Evolutionary conservation across 2,797 vertebrate species (phyloP), one percentile per base, ranked within the genome.

Genomic region (Helicolenus hilgendorfi): DNA sequence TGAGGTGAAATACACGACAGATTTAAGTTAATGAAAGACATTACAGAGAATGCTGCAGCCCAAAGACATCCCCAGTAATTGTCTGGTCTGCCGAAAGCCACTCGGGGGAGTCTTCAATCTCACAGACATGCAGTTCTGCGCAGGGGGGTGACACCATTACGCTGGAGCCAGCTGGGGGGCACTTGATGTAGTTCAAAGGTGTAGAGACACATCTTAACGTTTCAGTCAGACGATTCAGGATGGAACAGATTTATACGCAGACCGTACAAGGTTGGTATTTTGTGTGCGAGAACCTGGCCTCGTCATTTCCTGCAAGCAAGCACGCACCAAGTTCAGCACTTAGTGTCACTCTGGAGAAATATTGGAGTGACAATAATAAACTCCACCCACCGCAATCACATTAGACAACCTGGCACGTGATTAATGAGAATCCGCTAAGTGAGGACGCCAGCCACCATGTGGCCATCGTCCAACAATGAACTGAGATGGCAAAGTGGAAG

Each of bases 51-150:
- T 11, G 35, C 26, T 60, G 56, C 59, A 68, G 58, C 73, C 68
- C 36, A 63, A 35, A 75, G 36, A 38, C 7, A 18, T 62, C 20
- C 59, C 1, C 15, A 53, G 49, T 55, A 79, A 84, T 38, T 41
- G 63, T 26, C 74, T 24, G 41, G 70, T 70, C 60, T 14, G 72
- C 68, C 53, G 6, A 81, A 73, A 80, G 31, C 36, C 64, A 69
- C 53, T 81, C 27, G 6, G 60, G 70, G 84, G 64, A 83, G 74
- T 82, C 78, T 85, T 88, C 49, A 79, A 38, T 90, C 77, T 82
- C 38, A 14, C 55, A 70, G 56, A 72, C 24, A n/a, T 73, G 78
- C 62, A 74, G 72, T 3, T 60, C 35, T 49, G 73, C 53, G n/a
- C 62, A 36, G 11, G 11, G 68, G 49, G 24, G 72, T 36, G 36